Evolutionary conservation across 2,113 vertebrate species (phyloP).

Genomic region (Dinomys branickii): DNA sequence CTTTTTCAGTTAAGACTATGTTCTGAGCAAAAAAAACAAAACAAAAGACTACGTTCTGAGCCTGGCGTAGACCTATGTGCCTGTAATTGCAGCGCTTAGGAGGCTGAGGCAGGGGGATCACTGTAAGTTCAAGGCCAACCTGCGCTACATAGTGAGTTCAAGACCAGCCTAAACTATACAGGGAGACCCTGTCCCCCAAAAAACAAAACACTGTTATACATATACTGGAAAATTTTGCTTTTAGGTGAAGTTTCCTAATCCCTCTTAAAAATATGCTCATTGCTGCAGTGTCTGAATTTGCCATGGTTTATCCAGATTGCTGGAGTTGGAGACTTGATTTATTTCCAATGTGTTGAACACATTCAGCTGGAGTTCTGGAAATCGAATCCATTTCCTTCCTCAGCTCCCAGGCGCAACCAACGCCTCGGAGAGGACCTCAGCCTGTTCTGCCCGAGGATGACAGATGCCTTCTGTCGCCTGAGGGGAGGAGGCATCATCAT

Average conservation of each 20-base stretch:
- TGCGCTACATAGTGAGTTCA: neutral
- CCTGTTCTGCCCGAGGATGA: conserved; percentile 33
- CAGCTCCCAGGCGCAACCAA: neutral
- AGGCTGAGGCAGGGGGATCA: neutral
- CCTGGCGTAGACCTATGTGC: no score
- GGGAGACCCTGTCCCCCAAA: neutral
- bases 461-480: conserved; percentile 68
- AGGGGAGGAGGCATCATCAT: neutral
- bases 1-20: neutral
- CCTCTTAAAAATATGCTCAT: neutral
- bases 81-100: neutral
- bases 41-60: neutral
- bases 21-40: no score
- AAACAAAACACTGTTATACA: neutral
- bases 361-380: conserved; percentile 27
- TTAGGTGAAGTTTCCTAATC: neutral
- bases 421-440: conserved; percentile 31
- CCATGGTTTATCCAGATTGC: neutral
- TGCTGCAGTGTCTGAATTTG: neutral
- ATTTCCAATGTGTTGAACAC: conserved; percentile 30
- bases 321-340: neutral
- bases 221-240: neutral
- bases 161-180: neutral
- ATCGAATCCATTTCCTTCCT: conserved; percentile 64
- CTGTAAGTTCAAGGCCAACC: neutral